Percentiles rank a stretch among this genome's conserved stretches.
These are phyloP conservation scores for Typhlichthys eigenmanni DNA, from an alignment of 2,797 vertebrate genomes.

Conservation along the genomic window DNA sequence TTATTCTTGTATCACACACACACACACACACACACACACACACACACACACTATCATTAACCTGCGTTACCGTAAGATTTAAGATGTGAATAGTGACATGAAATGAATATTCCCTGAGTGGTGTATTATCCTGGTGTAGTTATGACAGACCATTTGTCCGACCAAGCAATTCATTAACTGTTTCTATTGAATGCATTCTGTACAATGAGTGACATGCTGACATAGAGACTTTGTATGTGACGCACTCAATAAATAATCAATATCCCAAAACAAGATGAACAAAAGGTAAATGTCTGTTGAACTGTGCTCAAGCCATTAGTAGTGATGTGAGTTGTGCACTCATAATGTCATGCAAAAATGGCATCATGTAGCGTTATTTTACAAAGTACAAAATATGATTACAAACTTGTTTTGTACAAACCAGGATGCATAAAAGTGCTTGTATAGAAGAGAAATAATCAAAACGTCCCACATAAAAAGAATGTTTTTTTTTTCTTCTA, in stretches of 20 bases:
- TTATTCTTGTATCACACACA: background rate
- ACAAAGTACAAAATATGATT: conserved; percentile 55
- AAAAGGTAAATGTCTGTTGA: background rate
- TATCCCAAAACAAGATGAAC: background rate
- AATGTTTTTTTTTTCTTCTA: conserved; percentile 36
- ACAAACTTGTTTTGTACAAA: conserved; percentile 68
- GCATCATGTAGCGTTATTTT: conserved; percentile 20
- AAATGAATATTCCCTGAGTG: conserved; percentile 72
- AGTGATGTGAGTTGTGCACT: conserved; percentile 6
- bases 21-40: too few relatives aligned
- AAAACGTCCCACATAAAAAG: conserved; percentile 57
- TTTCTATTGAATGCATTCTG: conserved; percentile 52
- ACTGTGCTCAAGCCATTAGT: background rate
- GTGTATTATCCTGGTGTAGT: conserved; percentile 35
- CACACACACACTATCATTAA: background rate
- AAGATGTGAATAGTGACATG: conserved; percentile 28
- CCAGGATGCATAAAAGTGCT: conserved; percentile 74
- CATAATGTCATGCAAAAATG: conserved; percentile 23
- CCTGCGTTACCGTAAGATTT: background rate
- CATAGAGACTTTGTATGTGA: background rate
- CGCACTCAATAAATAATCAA: background rate
- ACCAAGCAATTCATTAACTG: conserved; percentile 7
- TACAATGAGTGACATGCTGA: conserved; percentile 32
- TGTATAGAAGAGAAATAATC: conserved; percentile 60
- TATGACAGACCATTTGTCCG: conserved; percentile 23